Base-by-base conservation (phyloP, 2,888 invertebrate genomes). In the Tipula vernalis region DNA sequence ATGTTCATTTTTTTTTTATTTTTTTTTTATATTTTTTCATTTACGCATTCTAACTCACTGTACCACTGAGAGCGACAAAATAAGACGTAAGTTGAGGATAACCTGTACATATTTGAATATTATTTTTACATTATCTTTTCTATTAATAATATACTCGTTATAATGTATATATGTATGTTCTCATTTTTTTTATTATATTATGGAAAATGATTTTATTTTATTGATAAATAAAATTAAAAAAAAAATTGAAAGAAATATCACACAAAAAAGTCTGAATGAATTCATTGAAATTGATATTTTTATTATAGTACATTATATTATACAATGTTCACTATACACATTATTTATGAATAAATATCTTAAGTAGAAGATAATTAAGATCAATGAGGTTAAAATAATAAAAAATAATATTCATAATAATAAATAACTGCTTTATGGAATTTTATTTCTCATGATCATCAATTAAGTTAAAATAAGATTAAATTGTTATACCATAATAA, bases 331-430 rank as follows among this genome's bases (percentile, higher is more conserved):
- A 71, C 18, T 10, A 28, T 28, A 10, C n/a, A 10, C n/a, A n/a
- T 13, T 10, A 71, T 71, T 71, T 28, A 28, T 71, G 28, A 28
- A 71, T 71, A 71, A 71, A 71, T 10, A 10, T 71, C 18, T 28
- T 71, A 71, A 71, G 71, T 71, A 71, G 71, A 71, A 71, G 71
- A 71, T 71, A 71, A 71, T 71, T 71, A 71, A 71, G 71, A 71
- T 71, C 71, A 71, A 71, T 71, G 71, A 71, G 71, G 71, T 71
- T 71, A 71, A 71, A 71, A 18, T 28, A 71, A 18, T 71, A 71
- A 71, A 18, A 1, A 71, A 18, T 71, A 71, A 71, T 28, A 71
- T 28, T 18, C 5, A 51, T 51, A 47, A 28, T 28, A 18, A 18
- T 57, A 18, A 15, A 8, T 57, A 71, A 71, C 71, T 6, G 28